Conservation (phyloP, 2,113 vertebrate species). For the Hyperopisus bebe region DNA sequence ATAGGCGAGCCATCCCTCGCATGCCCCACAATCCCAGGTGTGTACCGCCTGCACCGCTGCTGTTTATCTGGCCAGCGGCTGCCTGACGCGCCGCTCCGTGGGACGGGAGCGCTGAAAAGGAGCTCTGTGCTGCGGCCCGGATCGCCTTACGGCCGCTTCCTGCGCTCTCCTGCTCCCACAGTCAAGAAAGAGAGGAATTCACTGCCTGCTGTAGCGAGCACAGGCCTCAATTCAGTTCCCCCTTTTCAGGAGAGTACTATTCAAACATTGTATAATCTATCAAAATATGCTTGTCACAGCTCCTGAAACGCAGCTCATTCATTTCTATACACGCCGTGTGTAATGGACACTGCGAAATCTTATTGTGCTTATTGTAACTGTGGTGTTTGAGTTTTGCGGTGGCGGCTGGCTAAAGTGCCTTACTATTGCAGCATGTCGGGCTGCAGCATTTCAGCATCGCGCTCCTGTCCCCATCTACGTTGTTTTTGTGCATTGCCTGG, state of each 20-base stretch:
- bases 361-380: not conserved
- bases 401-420: not conserved
- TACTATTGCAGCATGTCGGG: not conserved
- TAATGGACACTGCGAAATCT: not conserved
- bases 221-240: conserved; percentile 70
- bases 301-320: not conserved
- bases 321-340: not conserved
- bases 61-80: conserved; percentile 55
- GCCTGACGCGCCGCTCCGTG: conserved; percentile 60
- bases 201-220: conserved; percentile 58
- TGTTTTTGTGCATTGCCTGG: not conserved
- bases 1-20: conserved; percentile 16
- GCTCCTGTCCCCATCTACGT: not conserved
- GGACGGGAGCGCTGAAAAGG: conserved; percentile 57
- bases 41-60: conserved; percentile 31
- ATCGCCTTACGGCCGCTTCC: conserved; percentile 74
- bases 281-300: conserved; percentile 14
- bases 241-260: conserved; percentile 21
- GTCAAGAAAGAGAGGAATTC: conserved; percentile 67
- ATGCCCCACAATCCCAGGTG: conserved; percentile 38
- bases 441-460: not conserved
- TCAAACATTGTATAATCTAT: conserved; percentile 16
- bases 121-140: conserved; percentile 63
- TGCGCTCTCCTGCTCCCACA: conserved; percentile 68
- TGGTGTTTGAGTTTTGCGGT: not conserved